Evolutionary conservation across 2,797 vertebrate species (phyloP).

Genomic region (Poecile montanus): DNA sequence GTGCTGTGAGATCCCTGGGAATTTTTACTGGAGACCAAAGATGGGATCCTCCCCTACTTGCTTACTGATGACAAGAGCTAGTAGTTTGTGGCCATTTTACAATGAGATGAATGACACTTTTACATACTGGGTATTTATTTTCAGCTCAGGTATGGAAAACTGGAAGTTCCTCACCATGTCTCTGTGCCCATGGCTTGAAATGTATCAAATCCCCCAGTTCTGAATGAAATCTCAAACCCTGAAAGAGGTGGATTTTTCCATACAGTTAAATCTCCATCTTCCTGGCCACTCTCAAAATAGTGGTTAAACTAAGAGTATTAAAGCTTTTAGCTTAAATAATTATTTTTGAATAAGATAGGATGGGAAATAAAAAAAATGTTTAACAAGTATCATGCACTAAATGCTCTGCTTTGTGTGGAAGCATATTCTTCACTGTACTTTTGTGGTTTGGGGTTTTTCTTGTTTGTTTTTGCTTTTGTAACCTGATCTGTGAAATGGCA

Average conservation of each 20-base stretch:
- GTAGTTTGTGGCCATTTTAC: not conserved
- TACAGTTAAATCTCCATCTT: not conserved
- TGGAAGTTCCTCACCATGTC: not conserved
- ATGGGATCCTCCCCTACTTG: not conserved
- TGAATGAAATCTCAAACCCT: not conserved
- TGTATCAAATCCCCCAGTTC: not conserved
- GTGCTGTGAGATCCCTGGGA: not conserved
- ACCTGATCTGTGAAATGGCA: not conserved
- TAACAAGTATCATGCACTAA: not conserved
- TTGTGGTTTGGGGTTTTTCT: not conserved
- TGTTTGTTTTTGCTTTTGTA: constrained; percentile 1
- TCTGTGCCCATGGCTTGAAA: not conserved
- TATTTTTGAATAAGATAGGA: not conserved
- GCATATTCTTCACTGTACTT: not conserved
- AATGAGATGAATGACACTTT: not conserved
- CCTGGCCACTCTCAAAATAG: not conserved
- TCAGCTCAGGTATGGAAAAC: not conserved
- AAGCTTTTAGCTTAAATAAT: not conserved
- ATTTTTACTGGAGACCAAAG: not conserved
- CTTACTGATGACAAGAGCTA: not conserved
- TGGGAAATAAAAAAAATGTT: not conserved
- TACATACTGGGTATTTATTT: not conserved
- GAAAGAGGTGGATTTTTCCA: not conserved
- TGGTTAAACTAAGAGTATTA: not conserved
- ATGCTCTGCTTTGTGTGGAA: not conserved